A percentile compares a stretch with the other conserved stretches of the same genome.
Conservation (phyloP, 2,113 vertebrate genomes). For the Charina bottae region DNA sequence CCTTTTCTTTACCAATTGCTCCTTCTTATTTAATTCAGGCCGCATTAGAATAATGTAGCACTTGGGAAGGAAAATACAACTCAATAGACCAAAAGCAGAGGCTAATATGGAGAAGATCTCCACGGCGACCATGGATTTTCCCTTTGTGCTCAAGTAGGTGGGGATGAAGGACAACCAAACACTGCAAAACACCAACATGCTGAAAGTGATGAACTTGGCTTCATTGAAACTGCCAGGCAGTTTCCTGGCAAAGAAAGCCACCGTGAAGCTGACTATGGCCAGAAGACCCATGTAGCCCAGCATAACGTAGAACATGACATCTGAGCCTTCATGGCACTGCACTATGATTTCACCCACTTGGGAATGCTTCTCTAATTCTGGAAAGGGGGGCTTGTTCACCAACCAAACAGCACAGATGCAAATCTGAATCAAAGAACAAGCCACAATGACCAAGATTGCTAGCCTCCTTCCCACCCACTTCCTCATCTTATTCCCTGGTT, state of each 20-base stretch:
- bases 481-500: not conserved
- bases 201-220: slow-evolving; percentile 2
- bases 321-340: not conserved
- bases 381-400: not conserved
- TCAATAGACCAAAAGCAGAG: not conserved
- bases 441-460: not conserved
- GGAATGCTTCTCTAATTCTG: not conserved
- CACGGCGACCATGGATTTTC: not conserved
- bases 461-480: not conserved
- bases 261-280: not conserved
- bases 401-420: not conserved
- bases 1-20: not conserved
- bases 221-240: slow-evolving; percentile 12
- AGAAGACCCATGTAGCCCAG: slow-evolving; percentile 1
- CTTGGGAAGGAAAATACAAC: slow-evolving; percentile 11
- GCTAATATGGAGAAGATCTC: not conserved
- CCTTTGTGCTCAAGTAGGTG: not conserved
- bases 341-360: not conserved
- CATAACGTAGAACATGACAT: not conserved
- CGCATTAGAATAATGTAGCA: not conserved
- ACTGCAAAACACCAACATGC: slow-evolving; percentile 9
- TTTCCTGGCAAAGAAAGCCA: slow-evolving; percentile 4
- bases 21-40: not conserved
- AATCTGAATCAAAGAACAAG: not conserved
- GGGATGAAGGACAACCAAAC: not conserved